Percentiles rank a stretch among this genome's conserved stretches.
Conservation (phyloP, 2,113 vertebrate species). For the Hoplias malabaricus region DNA sequence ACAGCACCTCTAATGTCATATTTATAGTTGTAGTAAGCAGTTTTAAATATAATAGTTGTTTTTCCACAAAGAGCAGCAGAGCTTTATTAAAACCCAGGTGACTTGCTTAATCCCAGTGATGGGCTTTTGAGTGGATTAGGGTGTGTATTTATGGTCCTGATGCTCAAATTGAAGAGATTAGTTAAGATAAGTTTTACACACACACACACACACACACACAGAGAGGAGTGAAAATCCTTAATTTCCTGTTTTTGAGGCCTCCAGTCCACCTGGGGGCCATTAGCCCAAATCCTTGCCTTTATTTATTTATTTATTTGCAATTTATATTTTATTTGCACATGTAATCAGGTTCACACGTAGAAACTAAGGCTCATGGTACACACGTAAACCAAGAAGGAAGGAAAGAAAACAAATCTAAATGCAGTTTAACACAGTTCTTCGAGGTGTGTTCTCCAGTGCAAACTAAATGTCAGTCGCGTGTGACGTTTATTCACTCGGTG, state of each 20-base stretch:
- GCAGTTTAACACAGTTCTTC: too few relatives aligned
- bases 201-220: too few relatives aligned
- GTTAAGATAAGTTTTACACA: background rate
- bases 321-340: too few relatives aligned
- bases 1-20: background rate
- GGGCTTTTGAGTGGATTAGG: constrained; percentile 8
- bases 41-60: background rate
- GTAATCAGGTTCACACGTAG: too few relatives aligned
- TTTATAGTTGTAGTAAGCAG: background rate
- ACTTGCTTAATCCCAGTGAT: constrained; percentile 3
- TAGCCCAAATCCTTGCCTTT: background rate
- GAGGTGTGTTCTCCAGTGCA: too few relatives aligned
- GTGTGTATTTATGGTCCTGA: background rate
- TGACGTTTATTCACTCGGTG: background rate
- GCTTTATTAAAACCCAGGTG: background rate
- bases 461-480: too few relatives aligned
- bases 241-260: background rate
- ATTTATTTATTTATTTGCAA: too few relatives aligned
- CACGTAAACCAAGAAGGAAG: too few relatives aligned
- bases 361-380: too few relatives aligned
- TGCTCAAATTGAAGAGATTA: constrained; percentile 2
- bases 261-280: background rate
- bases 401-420: too few relatives aligned
- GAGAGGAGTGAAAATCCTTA: background rate
- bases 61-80: background rate